These are phyloP conservation scores for Heterocephalus glaber DNA, from an alignment of 2,113 vertebrate species.

Conservation along the genomic window DNA sequence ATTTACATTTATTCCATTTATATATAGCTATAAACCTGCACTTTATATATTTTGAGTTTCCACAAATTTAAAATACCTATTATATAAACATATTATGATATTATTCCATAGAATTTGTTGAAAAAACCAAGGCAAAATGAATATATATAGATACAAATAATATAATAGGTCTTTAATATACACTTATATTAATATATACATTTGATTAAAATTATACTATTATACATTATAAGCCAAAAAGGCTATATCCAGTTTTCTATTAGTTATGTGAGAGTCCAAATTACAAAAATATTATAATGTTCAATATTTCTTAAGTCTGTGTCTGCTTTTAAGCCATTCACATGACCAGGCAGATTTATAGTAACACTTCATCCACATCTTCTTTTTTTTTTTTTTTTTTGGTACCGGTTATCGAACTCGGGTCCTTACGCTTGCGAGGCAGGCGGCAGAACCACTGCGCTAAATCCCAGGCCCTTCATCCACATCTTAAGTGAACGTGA, in stretches of 20 bases:
- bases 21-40: constrained; percentile 26
- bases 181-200: neutral
- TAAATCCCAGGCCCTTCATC: no score
- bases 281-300: neutral
- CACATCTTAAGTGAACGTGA: constrained; percentile 49
- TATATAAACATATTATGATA: neutral
- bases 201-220: neutral
- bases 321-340: constrained; percentile 33
- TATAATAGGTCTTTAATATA: neutral
- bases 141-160: neutral
- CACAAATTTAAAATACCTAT: neutral
- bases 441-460: no score
- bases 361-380: constrained; percentile 55
- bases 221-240: neutral
- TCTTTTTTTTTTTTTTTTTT: no score
- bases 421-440: no score
- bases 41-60: neutral
- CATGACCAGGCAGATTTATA: constrained; percentile 74
- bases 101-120: neutral
- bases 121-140: neutral
- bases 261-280: neutral
- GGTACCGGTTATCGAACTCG: no score
- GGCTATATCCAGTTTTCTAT: neutral
- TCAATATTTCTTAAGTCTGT: neutral
- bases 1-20: constrained; percentile 19